These are phyloP conservation scores for Saxidomus purpurata DNA, from an alignment of 1,140 invertebrate species.

Conservation along the genomic window DNA sequence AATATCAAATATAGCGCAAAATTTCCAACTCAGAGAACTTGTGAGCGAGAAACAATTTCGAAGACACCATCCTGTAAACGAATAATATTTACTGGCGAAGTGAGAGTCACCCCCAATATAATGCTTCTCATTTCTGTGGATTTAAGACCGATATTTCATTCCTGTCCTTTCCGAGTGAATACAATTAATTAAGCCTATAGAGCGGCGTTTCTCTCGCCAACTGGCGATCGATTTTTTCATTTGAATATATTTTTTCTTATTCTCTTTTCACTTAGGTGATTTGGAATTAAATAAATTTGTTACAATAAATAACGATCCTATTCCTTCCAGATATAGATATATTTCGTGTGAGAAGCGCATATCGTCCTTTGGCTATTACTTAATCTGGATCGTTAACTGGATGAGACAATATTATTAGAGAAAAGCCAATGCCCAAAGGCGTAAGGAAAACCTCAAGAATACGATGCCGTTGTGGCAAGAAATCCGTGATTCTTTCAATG, in stretches of 20 bases:
- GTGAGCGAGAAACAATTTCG: too few species aligned
- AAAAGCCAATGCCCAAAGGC: slow-evolving; percentile 19
- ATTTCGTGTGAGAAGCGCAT: neutral
- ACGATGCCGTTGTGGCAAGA: too few species aligned
- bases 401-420: slow-evolving; percentile 34
- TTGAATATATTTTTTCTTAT: neutral
- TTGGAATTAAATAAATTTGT: slow-evolving; percentile 19
- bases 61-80: too few species aligned
- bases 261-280: neutral
- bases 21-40: too few species aligned
- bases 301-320: neutral
- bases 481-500: too few species aligned
- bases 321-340: neutral
- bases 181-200: slow-evolving; percentile 49
- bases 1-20: too few species aligned
- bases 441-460: neutral
- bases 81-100: too few species aligned
- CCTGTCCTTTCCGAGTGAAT: slow-evolving; percentile 6
- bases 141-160: slow-evolving; percentile 50
- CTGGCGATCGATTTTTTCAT: slow-evolving; percentile 21
- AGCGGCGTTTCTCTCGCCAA: neutral
- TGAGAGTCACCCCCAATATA: slow-evolving; percentile 1
- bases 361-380: neutral
- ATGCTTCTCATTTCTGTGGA: slow-evolving; percentile 1
- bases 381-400: slow-evolving; percentile 16